Conservation (phyloP, 2,797 vertebrate genomes). For the Anomalospiza imberbis region DNA sequence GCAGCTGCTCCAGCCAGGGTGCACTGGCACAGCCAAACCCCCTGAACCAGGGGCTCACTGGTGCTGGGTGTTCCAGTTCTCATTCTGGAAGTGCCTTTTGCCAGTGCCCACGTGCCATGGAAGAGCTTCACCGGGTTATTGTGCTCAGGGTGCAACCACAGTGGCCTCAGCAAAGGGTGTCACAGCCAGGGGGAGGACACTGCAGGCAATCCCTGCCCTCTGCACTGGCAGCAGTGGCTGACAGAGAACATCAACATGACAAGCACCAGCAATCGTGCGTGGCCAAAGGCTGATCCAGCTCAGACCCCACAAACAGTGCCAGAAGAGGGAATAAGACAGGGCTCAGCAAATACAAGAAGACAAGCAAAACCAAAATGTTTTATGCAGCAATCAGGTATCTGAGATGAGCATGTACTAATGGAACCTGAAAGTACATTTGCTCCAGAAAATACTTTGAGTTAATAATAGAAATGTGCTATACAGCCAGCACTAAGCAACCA, state of each 20-base stretch:
- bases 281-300: not conserved
- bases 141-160: not conserved
- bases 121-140: not conserved
- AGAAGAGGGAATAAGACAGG: not conserved
- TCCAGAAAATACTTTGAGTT: not conserved
- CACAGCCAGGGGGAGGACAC: not conserved
- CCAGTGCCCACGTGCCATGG: fast-evolving
- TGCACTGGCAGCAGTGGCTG: not conserved
- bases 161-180: fast-evolving
- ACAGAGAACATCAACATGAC: not conserved
- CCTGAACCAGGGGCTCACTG: fast-evolving
- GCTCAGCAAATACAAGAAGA: not conserved
- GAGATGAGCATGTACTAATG: not conserved
- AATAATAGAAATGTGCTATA: not conserved
- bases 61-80: too few species aligned
- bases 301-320: not conserved
- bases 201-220: not conserved
- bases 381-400: not conserved
- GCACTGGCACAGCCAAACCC: not conserved
- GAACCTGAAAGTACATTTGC: not conserved
- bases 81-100: not conserved
- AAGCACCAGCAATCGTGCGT: fast-evolving
- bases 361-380: not conserved
- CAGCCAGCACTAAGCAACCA: not conserved
- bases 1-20: not conserved